Base-by-base conservation (phyloP, 2,888 invertebrate genomes). In the Hypselothyrea guttata region DNA sequence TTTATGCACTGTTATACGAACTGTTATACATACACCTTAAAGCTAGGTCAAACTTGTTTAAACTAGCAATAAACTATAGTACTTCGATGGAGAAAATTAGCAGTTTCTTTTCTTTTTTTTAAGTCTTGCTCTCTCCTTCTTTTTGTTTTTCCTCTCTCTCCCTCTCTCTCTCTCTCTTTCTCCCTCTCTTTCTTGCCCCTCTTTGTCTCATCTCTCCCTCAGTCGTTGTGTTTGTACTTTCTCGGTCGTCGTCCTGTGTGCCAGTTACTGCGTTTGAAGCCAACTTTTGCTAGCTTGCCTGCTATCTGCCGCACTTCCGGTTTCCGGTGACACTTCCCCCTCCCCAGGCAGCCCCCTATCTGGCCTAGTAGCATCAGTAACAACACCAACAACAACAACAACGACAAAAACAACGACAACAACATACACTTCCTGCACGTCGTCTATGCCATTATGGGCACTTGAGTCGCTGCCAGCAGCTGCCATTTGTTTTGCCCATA, bases 231-330 rank as follows among this genome's bases (percentile, higher is more conserved):
- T 35, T 12, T 38, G 4, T 12, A 27, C 13, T 35, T 22, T 5
- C 18, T 52, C 30, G 35, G 37, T 52, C 31, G 52, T 41, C 15
- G 18, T 31, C 16, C 30, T 53, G 44, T 44, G 37, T 54, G 47
- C 40, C 31, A 40, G 30, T 38, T 54, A 47, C 40, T 54, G 40
- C 40, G 58, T 34, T 65, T 51, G 57, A 38, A 64, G 77, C 54
- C 61, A 77, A 81, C 74, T 84, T 83, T 67, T 51, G 76, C 76
- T 56, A 38, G 60, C 44, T 37, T 53, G 59, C 44, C 47, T 84
- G 77, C 71, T 79, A 79, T 79, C 78, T 79, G 84, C 81, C 78
- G 78, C 78, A 79, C 78, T 81, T 79, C 78, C 78, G 68, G 77
- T 56, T 79, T 79, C 84, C 78, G 64, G 78, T 69, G 75, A 79